These are phyloP conservation scores for Hylia prasina DNA, from an alignment of 2,113 vertebrate species.

Conservation along the genomic window DNA sequence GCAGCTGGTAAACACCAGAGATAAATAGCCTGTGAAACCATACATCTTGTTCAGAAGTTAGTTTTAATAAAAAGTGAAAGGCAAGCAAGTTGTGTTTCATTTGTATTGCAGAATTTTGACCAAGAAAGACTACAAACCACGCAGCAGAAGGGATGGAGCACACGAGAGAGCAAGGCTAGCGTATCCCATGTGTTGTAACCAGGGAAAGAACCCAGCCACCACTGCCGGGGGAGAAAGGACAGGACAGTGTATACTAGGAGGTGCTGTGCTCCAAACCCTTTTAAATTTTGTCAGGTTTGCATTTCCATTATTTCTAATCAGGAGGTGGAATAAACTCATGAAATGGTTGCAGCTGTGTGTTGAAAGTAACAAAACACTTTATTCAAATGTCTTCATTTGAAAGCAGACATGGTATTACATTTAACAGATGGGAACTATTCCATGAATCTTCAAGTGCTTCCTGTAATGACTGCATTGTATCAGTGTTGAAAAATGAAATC, in stretches of 20 bases:
- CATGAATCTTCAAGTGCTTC: not conserved
- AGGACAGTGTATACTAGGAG: not conserved
- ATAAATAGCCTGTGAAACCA: not conserved
- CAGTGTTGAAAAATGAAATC: not conserved
- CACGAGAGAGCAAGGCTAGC: accelerated
- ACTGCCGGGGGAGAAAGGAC: no score
- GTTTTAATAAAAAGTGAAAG: not conserved
- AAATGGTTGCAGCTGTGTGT: not conserved
- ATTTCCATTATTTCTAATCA: not conserved
- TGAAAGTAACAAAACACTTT: not conserved
- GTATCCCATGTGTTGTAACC: accelerated
- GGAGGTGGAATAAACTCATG: not conserved
- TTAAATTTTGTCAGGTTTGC: not conserved
- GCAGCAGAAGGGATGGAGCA: not conserved
- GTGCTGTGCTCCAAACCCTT: not conserved
- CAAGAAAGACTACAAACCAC: not conserved
- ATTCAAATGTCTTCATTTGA: not conserved
- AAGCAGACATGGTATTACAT: not conserved
- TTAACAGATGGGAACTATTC: not conserved
- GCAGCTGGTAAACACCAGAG: not conserved
- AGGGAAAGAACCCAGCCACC: not conserved
- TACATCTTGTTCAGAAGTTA: not conserved
- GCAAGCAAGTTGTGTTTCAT: not conserved
- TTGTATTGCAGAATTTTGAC: not conserved
- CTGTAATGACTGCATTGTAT: not conserved